Conservation (phyloP, 2,113 vertebrate genomes). For the Corythornis cristatus region DNA sequence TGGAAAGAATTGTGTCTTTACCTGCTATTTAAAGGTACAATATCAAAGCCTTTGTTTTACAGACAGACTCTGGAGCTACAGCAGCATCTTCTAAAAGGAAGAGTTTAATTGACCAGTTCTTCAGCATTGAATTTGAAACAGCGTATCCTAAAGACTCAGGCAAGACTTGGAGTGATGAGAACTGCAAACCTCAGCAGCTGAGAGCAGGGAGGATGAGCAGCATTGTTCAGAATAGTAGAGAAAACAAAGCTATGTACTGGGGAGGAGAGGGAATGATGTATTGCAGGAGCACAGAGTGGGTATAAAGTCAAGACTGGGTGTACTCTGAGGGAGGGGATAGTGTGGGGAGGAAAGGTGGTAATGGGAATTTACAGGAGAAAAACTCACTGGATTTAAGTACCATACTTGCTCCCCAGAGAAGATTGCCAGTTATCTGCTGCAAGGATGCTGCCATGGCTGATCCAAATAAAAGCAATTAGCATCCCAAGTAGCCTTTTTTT, state of each 20-base stretch:
- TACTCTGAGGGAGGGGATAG: background rate
- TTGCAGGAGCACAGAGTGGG: background rate
- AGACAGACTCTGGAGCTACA: constrained; percentile 78
- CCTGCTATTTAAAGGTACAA: background rate
- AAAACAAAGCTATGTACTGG: background rate
- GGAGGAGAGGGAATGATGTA: background rate
- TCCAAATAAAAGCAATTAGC: background rate
- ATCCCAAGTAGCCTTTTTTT: background rate
- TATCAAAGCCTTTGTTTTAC: constrained; percentile 57
- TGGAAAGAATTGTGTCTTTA: background rate
- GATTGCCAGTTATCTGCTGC: background rate
- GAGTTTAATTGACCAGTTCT: constrained; percentile 98
- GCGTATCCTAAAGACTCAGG: constrained; percentile 88
- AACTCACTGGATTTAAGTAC: background rate
- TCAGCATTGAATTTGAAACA: constrained; percentile 96
- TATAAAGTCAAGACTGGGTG: background rate
- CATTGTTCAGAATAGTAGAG: background rate
- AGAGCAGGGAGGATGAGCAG: background rate
- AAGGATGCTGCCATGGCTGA: background rate
- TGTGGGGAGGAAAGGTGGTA: background rate
- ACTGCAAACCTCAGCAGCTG: background rate
- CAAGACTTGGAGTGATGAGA: background rate
- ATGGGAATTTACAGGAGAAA: background rate
- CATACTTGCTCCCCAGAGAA: background rate
- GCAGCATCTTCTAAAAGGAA: constrained; percentile 87